Evolutionary conservation across 2,888 invertebrate genomes (phyloP), one percentile per base, ranked within the genome.

Genomic region (Ariolimax columbianus): DNA sequence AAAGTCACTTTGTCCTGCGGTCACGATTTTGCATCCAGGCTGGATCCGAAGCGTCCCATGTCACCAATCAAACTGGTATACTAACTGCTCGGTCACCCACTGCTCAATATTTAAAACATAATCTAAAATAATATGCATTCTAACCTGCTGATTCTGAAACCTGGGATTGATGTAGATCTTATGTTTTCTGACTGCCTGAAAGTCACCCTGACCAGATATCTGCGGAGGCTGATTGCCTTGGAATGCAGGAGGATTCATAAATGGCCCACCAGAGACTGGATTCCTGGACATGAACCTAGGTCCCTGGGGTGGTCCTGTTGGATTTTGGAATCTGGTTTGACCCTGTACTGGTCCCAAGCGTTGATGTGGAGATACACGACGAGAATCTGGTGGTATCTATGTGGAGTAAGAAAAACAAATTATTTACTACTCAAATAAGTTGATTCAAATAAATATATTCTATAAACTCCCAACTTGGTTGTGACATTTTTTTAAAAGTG

Each of bases 151-250:
- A 26, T 47, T 40, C 72, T 85, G 85, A 47, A 85, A 85, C 14
- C 75, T 43, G n/a, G 85, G 85, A 51, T 85, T 85, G 47, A 85
- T 81, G 36, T 77, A 85, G 40, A 85, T 85, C 68, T 79, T 85
- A 40, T 85, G 72, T n/a, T 79, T 79, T 43, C 47, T 73, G 23
- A 51, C 26, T 6, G 40, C 23, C 23, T 51, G 79, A 51, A 30
- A 6, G 33, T 66, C 51, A 36, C 77, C 73, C 68, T 70, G 78
- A 23, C 43, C 68, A 68, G 55, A 36, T 26, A 77, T 40, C 33
- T 23, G 79, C 72, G 73, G 72, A 30, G 51, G 75, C 23, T 75
- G 75, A 23, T 47, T 75, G 33, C 51, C 75, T 55, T 30, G 63
- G 43, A 63, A 59, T 38, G 30, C 73, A 47, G 59, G 33, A 4